Conservation (phyloP, 2,888 invertebrate genomes). For the Erynnis tages region DNA sequence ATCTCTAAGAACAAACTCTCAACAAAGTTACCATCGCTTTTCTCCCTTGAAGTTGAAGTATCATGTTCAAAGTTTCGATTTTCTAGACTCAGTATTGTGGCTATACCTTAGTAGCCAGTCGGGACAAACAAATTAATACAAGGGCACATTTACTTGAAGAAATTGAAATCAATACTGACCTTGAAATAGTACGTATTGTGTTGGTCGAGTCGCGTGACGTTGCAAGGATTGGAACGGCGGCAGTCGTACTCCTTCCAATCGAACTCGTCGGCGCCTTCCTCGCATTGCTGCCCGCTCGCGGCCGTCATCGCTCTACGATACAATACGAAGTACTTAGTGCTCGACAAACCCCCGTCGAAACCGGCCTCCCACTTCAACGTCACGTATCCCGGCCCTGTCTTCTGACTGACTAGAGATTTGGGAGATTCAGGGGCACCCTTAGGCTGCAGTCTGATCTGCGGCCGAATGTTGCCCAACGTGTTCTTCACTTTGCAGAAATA, state of each 20-base stretch:
- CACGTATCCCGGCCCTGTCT: conserved; percentile 89
- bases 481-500: conserved; percentile 95
- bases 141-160: too few relatives aligned
- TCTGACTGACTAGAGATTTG: conserved; percentile 85
- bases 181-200: conserved; percentile 93
- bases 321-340: conserved; percentile 93
- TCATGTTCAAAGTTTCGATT: background rate
- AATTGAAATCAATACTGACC: conserved; percentile 82
- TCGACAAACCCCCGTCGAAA: conserved; percentile 93
- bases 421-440: conserved; percentile 95
- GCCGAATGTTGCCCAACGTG: conserved; percentile 87
- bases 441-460: conserved; percentile 89
- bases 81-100: too few relatives aligned
- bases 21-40: too few relatives aligned
- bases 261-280: conserved; percentile 66
- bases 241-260: conserved; percentile 94
- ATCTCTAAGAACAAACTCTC: too few relatives aligned
- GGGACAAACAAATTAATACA: too few relatives aligned
- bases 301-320: conserved; percentile 86
- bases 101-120: too few relatives aligned
- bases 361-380: conserved; percentile 93
- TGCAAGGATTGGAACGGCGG: conserved; percentile 92
- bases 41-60: too few relatives aligned
- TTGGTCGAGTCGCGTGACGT: conserved; percentile 91
- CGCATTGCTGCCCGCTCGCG: conserved; percentile 53